Conservation (phyloP, 2,113 vertebrate genomes). For the Mionectes macconnelli region DNA sequence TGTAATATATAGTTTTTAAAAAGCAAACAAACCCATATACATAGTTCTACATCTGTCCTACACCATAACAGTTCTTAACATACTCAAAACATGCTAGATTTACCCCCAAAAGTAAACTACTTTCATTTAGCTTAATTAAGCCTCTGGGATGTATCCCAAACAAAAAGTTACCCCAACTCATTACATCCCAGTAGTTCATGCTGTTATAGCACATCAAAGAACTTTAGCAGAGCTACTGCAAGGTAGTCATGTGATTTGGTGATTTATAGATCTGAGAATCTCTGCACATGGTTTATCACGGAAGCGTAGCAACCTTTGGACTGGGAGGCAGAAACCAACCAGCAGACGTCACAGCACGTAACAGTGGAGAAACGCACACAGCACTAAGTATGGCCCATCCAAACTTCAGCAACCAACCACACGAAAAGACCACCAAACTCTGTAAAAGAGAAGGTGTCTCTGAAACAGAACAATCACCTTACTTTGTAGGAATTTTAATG, state of each 20-base stretch:
- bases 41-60: neutral
- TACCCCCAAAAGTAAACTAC: neutral
- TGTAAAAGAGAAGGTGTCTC: neutral
- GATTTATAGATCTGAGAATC: neutral
- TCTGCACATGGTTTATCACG: neutral
- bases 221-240: neutral
- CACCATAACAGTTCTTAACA: neutral
- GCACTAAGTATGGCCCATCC: neutral
- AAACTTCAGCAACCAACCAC: neutral
- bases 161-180: neutral
- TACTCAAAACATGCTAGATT: neutral
- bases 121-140: neutral
- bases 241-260: neutral
- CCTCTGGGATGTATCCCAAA: neutral
- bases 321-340: constrained; percentile 16
- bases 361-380: neutral
- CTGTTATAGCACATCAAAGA: neutral
- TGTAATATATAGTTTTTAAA: neutral
- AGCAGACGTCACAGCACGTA: neutral
- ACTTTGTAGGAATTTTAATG: neutral
- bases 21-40: neutral
- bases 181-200: neutral
- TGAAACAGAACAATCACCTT: neutral
- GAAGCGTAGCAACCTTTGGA: neutral
- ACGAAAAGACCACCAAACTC: neutral